Evolutionary conservation across 2,797 vertebrate species (phyloP), one percentile per base, ranked within the genome.

Genomic region (Cottoperca gobio): DNA sequence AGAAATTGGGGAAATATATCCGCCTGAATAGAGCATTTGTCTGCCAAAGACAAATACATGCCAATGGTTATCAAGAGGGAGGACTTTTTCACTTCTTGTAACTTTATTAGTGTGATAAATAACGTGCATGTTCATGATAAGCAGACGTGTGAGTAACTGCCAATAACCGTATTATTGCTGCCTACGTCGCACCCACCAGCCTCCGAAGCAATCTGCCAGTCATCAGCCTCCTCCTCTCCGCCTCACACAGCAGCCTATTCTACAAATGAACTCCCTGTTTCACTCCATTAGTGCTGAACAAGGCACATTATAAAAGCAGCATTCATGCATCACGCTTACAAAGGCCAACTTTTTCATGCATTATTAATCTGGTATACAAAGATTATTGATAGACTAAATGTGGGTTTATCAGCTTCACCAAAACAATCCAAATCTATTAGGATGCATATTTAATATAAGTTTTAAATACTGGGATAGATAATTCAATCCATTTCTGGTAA

Each of bases 71-170:
- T 83, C 76, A 66, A 11, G 39, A 78, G 37, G 48, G 42, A 70
- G 45, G 35, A 35, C 28, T 9, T 24, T n/a, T 12, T 65, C 13
- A 2, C 40, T 61, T 12, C 48, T 24, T n/a, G 35, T 43, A 23
- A 57, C 52, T 71, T 66, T 21, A 68, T 66, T 40, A 68, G 13
- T 17, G n/a, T 82, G 68, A 83, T 75, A 73, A 79, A 69, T 73
- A 73, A 58, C 3, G 35, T 84, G 68, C 70, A 42, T 49, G 63
- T 21, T 45, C 23, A 26, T 69, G 83, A 88, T 82, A 84, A 81
- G 67, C 26, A 59, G 63, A 53, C 12, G 6, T n/a, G 5, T 28
- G 50, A 78, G 24, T 39, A 61, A 81, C 77, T 28, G 66, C n/a
- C 72, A 75, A 1, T 75, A 77, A 73, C 16, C 23, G 12, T 6